A percentile compares a stretch with the other conserved stretches of the same genome.
Conservation (phyloP, 1,140 invertebrate genomes). For the Philaenus spumarius region DNA sequence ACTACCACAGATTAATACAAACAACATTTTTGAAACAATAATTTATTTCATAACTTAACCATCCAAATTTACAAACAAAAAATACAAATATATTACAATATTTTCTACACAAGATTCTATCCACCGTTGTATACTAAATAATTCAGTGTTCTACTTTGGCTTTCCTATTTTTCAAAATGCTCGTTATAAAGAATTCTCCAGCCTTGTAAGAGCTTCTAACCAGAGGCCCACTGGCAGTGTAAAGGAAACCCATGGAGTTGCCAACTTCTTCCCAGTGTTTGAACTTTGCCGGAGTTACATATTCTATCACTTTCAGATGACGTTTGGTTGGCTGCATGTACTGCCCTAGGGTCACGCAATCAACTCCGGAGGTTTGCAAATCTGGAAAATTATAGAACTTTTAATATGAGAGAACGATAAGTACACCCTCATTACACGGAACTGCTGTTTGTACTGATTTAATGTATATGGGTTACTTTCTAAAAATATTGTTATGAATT, state of each 20-base stretch:
- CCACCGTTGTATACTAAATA: no score
- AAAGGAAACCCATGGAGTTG: slow-evolving; percentile 85
- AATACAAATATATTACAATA: no score
- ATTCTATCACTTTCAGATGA: slow-evolving; percentile 80
- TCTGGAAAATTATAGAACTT: slow-evolving; percentile 46
- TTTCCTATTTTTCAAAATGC: slow-evolving; percentile 49
- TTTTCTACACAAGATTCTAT: no score
- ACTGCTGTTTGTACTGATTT: background rate
- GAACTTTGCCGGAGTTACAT: slow-evolving; percentile 94
- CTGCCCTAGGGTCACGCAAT: slow-evolving; percentile 95
- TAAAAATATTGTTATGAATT: background rate
- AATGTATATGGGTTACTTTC: background rate
- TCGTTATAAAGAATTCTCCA: slow-evolving; percentile 86
- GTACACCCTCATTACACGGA: background rate
- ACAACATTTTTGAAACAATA: no score
- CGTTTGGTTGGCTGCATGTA: slow-evolving; percentile 99
- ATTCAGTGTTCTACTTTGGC: no score
- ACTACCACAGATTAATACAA: no score
- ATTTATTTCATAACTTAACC: no score
- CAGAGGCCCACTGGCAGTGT: slow-evolving; percentile 95
- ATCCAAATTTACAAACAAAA: no score
- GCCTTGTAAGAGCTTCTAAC: slow-evolving; percentile 97
- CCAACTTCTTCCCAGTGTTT: slow-evolving; percentile 84
- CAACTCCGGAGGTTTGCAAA: slow-evolving; percentile 70
- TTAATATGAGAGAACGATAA: background rate